Base-by-base conservation (phyloP, 2,888 invertebrate genomes). In the Drosophila falleni region DNA sequence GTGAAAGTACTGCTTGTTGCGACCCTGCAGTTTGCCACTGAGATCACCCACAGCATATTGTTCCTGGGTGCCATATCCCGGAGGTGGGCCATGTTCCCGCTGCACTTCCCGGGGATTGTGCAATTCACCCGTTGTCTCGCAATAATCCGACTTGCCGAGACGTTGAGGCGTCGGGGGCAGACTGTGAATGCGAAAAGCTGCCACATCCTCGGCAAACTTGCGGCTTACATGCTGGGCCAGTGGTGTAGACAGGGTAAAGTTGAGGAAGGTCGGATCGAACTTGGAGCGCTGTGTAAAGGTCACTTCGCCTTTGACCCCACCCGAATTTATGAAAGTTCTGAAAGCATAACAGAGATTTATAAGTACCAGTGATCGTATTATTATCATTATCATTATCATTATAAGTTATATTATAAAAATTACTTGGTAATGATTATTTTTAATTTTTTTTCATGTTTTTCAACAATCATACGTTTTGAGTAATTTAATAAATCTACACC, bases 31-130 rank as follows among this genome's bases (percentile, higher is more conserved):
- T 92, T 98, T 98, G 19, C 98, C 98, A 59, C 97, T 96, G 11
- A 98, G 93, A 90, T 98, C 98, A 0, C 98, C 98, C 3, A 98
- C 93, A 1, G 97, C 95, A 89, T 98, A 98, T 91, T 97, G 96
- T 92, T 98, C 98, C 91, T 97, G 97, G 0, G 92, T 92, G 10
- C 92, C 97, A 81, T 95, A 94, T 93, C 96, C 96, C 73, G 96
- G 93, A 0, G 96, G 96, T 9, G 96, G 96, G 39, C 94, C 89
- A 5, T 89, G 91, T 10, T 93, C 93, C n/a, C 94, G 78, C 72
- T 95, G 94, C 15, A 95, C 78, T 5, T 93, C 93, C 9, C 93
- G 94, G 0, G 98, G 98, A 93, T 98, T 97, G 90, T 95, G 97
- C 42, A 97, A 93, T 2, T 93, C 94, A 9, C 96, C 97, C 0